These are phyloP conservation scores for Gasteruption jaculator DNA, from an alignment of 2,888 invertebrate genomes.

Conservation along the genomic window DNA sequence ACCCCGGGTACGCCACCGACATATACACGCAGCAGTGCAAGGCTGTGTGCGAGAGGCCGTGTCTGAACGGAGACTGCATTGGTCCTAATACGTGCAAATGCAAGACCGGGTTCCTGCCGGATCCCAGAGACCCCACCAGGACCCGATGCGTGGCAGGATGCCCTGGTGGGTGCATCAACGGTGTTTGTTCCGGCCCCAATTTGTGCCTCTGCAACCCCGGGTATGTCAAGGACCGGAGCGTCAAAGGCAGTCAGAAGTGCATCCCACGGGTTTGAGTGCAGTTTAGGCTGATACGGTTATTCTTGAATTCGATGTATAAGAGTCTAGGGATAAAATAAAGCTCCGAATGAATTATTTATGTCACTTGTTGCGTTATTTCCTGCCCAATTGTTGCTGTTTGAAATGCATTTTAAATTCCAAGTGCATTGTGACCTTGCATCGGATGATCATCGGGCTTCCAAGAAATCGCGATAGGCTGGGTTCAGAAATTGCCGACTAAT, in stretches of 20 bases:
- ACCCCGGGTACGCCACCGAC: conserved; percentile 49
- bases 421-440: no score
- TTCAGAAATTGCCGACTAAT: no score
- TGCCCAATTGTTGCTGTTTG: no score
- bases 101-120: conserved; percentile 48
- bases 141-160: conserved; percentile 61
- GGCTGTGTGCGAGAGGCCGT: conserved; percentile 46
- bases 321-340: no score
- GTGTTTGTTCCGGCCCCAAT: conserved; percentile 68
- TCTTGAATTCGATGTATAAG: no score
- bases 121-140: conserved; percentile 31
- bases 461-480: no score
- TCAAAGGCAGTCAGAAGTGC: conserved; percentile 63
- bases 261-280: conserved; percentile 50
- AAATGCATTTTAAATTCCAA: no score
- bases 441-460: no score
- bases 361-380: no score
- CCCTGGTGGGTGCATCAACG: conserved; percentile 69
- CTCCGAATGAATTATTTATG: no score
- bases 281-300: no score
- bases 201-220: conserved; percentile 71
- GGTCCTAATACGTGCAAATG: conserved; percentile 41
- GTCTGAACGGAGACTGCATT: conserved; percentile 53
- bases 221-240: conserved; percentile 60
- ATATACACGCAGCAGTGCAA: conserved; percentile 24